A percentile compares a stretch with the other conserved stretches of the same genome.
These are phyloP conservation scores for Mythimna ferrago DNA, from an alignment of 2,888 invertebrate genomes.

Conservation along the genomic window DNA sequence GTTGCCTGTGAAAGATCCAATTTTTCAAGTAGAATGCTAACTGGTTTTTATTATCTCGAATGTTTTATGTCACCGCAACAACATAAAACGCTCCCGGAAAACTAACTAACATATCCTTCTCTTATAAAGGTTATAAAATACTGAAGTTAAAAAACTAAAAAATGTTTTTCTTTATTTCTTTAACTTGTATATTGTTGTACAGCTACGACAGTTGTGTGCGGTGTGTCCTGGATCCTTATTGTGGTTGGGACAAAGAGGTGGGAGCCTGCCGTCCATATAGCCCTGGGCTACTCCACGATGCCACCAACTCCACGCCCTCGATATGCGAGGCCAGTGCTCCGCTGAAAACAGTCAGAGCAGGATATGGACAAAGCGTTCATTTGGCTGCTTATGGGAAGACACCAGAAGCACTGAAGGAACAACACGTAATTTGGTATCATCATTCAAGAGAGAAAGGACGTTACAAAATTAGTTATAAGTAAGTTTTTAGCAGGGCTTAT, in stretches of 20 bases:
- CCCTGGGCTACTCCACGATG: slow-evolving; percentile 91
- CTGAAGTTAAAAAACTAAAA: neutral
- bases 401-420: slow-evolving; percentile 86
- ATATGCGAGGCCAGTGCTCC: slow-evolving; percentile 91
- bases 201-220: slow-evolving; percentile 92
- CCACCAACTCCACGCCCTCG: slow-evolving; percentile 91
- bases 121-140: neutral
- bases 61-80: slow-evolving; percentile 8
- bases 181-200: slow-evolving; percentile 21
- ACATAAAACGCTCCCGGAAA: neutral
- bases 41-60: slow-evolving; percentile 13
- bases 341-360: slow-evolving; percentile 90
- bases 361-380: slow-evolving; percentile 92
- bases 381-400: slow-evolving; percentile 89
- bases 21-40: neutral
- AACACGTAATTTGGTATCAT: slow-evolving; percentile 88
- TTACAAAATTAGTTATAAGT: slow-evolving; percentile 90
- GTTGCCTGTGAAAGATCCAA: neutral
- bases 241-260: slow-evolving; percentile 93
- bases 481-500: slow-evolving; percentile 64
- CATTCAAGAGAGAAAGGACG: slow-evolving; percentile 89
- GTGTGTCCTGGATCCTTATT: slow-evolving; percentile 92
- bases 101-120: neutral
- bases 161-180: no score
- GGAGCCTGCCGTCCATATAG: slow-evolving; percentile 90